phyloP scores from a whole-genome alignment of 2,797 vertebrate species.

The Micromesistius poutassou region DNA sequence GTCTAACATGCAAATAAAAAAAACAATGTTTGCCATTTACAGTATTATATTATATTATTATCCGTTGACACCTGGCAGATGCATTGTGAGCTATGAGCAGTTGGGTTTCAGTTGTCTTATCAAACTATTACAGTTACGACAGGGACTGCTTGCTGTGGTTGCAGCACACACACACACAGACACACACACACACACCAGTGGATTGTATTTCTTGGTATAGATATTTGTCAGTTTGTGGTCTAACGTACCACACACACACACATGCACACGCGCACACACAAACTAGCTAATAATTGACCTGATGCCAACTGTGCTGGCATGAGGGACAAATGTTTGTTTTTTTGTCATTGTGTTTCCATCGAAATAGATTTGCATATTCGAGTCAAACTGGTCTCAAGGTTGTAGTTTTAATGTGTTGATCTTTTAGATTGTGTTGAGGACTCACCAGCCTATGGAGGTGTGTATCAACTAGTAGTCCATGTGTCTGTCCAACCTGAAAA shows the following conservation, averaged over 20 bases:
- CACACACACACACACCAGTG: slow-evolving; percentile 11
- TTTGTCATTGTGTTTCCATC: too few relatives aligned
- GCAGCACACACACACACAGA: slow-evolving; percentile 32
- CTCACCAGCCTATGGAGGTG: too few relatives aligned
- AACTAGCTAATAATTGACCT: background rate
- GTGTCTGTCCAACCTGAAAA: too few relatives aligned
- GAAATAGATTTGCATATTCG: too few relatives aligned
- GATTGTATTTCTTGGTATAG: slow-evolving; percentile 59
- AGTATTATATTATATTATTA: slow-evolving; percentile 27
- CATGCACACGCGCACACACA: background rate
- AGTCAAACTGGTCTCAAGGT: too few relatives aligned
- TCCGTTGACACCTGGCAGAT: slow-evolving; percentile 58
- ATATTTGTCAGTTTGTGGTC: slow-evolving; percentile 71
- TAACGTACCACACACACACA: slow-evolving; percentile 54
- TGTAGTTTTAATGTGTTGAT: too few relatives aligned
- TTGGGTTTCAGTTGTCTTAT: slow-evolving; percentile 69
- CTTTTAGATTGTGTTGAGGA: too few relatives aligned
- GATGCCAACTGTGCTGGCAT: background rate
- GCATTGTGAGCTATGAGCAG: slow-evolving; percentile 29
- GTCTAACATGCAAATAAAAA: background rate
- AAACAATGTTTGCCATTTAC: background rate
- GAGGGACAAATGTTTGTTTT: background rate
- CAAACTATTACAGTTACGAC: slow-evolving; percentile 66
- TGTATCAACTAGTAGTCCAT: too few relatives aligned
- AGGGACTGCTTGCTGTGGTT: slow-evolving; percentile 64